Percentiles rank a stretch among this genome's conserved stretches.
Evolutionary conservation across 1,140 invertebrate genomes (phyloP).

Genomic region (Andricus grossulariae): DNA sequence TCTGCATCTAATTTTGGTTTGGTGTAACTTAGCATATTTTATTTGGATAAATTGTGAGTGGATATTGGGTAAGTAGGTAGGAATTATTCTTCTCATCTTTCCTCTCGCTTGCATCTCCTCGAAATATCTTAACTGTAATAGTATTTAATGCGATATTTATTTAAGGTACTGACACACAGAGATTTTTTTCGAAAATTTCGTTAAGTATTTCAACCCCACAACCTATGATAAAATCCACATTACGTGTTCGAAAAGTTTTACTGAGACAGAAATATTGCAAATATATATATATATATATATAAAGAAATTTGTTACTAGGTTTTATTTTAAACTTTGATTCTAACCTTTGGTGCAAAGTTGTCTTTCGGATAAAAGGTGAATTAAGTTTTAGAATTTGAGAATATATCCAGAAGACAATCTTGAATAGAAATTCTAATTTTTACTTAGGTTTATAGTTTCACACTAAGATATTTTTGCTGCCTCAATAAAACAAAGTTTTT

Average conservation of each 20-base stretch:
- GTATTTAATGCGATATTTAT: slow-evolving; percentile 44
- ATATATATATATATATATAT: too few relatives aligned
- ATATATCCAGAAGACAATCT: too few relatives aligned
- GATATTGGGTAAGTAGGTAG: slow-evolving; percentile 14
- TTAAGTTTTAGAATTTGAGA: too few relatives aligned
- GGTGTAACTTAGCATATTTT: slow-evolving; percentile 5
- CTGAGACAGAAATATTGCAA: not conserved
- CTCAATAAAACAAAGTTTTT: too few relatives aligned
- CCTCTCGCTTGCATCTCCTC: slow-evolving; percentile 39
- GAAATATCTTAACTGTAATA: slow-evolving; percentile 40
- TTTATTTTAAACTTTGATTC: too few relatives aligned
- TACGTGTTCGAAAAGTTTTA: not conserved
- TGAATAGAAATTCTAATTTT: too few relatives aligned
- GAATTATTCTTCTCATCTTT: slow-evolving; percentile 40
- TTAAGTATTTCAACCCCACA: not conserved
- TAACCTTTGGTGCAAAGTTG: too few relatives aligned
- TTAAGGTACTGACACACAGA: slow-evolving; percentile 58
- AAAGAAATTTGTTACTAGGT: too few relatives aligned
- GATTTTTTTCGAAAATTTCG: slow-evolving; percentile 54
- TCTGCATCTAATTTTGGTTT: slow-evolving; percentile 26
- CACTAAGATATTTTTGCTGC: too few relatives aligned
- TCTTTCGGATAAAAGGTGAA: too few relatives aligned
- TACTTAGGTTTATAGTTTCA: too few relatives aligned
- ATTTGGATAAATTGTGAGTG: slow-evolving; percentile 13
- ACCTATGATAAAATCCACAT: not conserved